Evolutionary conservation across 2,888 invertebrate species (phyloP).

Genomic region (Himalopsyche anomala): DNA sequence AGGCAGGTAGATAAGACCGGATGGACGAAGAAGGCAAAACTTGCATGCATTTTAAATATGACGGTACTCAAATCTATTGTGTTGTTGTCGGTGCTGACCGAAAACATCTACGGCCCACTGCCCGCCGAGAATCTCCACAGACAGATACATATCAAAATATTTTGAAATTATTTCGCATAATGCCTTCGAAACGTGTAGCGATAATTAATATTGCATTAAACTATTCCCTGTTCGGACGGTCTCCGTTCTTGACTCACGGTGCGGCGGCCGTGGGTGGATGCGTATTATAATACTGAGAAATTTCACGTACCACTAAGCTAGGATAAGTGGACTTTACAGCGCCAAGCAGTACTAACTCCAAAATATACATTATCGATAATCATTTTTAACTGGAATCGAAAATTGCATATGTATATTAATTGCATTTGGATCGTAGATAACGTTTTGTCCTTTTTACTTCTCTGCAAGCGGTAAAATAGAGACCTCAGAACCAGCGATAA

Average conservation of each 20-base stretch:
- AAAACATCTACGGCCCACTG: constrained; percentile 60
- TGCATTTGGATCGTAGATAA: too few species aligned
- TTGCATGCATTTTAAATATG: constrained; percentile 32
- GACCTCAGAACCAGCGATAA: too few species aligned
- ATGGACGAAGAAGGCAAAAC: constrained; percentile 46
- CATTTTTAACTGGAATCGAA: too few species aligned
- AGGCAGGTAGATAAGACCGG: constrained; percentile 51
- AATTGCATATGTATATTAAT: too few species aligned
- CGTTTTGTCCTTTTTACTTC: too few species aligned
- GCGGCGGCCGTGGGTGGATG: constrained; percentile 45
- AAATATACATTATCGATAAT: not conserved
- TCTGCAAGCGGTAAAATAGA: too few species aligned
- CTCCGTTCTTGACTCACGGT: constrained; percentile 32
- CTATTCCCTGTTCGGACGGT: constrained; percentile 47
- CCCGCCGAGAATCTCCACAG: constrained; percentile 60
- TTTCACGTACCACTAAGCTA: constrained; percentile 59
- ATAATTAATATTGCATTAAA: constrained; percentile 62
- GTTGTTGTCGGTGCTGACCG: constrained; percentile 47
- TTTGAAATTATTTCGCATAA: constrained; percentile 64
- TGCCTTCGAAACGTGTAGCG: constrained; percentile 55
- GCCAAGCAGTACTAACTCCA: not conserved
- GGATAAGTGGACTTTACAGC: not conserved
- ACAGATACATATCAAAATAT: constrained; percentile 63
- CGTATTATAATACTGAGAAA: constrained; percentile 56
- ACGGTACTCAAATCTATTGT: constrained; percentile 49